Conservation (phyloP, 2,797 vertebrate species). For the Thalassophryne amazonica region DNA sequence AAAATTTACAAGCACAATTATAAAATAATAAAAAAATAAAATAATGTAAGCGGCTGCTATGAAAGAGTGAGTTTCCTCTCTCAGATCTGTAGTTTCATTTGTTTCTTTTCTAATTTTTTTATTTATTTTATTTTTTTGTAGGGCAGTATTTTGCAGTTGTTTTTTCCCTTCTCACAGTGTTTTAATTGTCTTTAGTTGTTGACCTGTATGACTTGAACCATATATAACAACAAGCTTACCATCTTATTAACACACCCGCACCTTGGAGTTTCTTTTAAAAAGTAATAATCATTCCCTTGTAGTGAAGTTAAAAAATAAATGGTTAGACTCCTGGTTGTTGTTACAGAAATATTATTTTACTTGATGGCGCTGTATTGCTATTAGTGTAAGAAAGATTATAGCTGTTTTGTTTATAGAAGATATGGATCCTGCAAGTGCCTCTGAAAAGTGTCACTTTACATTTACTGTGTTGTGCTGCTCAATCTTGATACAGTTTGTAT, state of each 20-base stretch:
- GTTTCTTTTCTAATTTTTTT: no score
- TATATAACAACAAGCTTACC: not conserved
- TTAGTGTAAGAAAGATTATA: not conserved
- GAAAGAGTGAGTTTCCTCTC: no score
- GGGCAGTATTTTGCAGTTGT: not conserved
- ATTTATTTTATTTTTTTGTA: no score
- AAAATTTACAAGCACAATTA: no score
- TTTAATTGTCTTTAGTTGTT: constrained; percentile 13
- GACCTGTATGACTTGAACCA: constrained; percentile 34
- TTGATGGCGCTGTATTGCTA: not conserved
- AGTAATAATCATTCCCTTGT: constrained; percentile 8
- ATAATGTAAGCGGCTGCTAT: no score
- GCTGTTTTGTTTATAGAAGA: not conserved
- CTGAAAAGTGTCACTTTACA: constrained; percentile 21
- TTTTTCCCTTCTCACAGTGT: not conserved
- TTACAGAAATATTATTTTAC: constrained; percentile 5
- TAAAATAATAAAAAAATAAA: no score
- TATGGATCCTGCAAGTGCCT: constrained; percentile 60
- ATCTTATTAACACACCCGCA: not conserved
- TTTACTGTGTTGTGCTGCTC: constrained; percentile 31
- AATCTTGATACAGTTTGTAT: constrained; percentile 3
- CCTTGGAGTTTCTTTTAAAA: not conserved
- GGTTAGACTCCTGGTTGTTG: constrained; percentile 23
- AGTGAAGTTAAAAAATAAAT: no score
- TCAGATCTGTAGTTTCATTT: no score